A percentile compares a stretch with the other conserved stretches of the same genome.
phyloP scores from a whole-genome alignment of 2,113 vertebrate species.

The Scopus umbretta region DNA sequence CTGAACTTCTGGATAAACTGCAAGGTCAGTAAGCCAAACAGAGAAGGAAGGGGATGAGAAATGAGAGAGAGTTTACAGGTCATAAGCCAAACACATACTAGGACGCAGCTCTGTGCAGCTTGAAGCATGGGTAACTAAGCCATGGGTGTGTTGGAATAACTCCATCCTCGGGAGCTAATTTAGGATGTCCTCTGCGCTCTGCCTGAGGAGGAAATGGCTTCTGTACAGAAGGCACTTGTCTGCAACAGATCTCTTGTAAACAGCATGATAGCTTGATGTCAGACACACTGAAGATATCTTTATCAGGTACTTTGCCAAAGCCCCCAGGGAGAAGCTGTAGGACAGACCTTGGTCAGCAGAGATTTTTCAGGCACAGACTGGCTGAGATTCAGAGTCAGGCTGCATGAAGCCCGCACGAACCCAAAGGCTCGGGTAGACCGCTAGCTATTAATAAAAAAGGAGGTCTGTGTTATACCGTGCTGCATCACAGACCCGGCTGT shows the following conservation, averaged over 20 bases:
- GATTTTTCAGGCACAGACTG: neutral
- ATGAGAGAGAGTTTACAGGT: neutral
- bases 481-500: neutral
- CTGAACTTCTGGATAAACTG: neutral
- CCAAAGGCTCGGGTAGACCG: neutral
- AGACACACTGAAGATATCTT: neutral
- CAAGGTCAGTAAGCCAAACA: neutral
- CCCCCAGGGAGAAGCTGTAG: neutral
- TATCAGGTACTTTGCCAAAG: conserved; percentile 44
- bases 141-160: neutral
- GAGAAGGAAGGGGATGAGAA: neutral
- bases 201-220: conserved; percentile 23
- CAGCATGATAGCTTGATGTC: conserved; percentile 24
- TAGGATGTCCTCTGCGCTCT: conserved; percentile 3
- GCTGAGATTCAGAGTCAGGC: neutral
- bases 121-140: neutral
- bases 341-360: conserved; percentile 28
- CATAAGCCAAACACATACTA: neutral
- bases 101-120: neutral
- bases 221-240: conserved; percentile 42
- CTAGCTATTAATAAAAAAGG: neutral
- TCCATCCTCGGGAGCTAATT: conserved; percentile 26
- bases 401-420: neutral
- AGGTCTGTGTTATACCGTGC: neutral
- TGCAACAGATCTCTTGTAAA: conserved; percentile 50